Base-by-base conservation (phyloP, 2,888 invertebrate genomes). In the Sphecodes monilicornis region DNA sequence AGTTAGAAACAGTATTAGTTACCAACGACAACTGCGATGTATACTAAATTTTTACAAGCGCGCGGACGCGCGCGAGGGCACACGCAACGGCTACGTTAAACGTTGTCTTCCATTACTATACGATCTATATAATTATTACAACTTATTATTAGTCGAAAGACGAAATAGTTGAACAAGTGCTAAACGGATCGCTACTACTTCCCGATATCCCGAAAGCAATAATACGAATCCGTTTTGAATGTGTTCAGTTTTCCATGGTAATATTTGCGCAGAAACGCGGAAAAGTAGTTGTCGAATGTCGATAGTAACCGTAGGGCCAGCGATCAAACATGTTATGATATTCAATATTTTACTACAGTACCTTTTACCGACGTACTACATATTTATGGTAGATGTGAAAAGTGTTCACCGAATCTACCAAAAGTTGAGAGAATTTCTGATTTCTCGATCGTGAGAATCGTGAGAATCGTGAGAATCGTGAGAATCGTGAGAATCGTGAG, bases 31-130 rank as follows among this genome's bases (percentile, higher is more conserved):
- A 57, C 46, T 60, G 26, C 43, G 57, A 41, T 39, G 36, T 64
- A 32, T 68, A 68, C n/a, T 29, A 22, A 54, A 54, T 54, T 54
- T 11, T 54, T 54, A 11, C 22, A 50, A 46, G 18, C 43, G 4
- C 16, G 43, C 43, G 43, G 16, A 46, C 41, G 36, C 68, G 69
- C 22, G 32, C 39, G 8, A 5, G n/a, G 54, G 5, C 46, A 29
- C 29, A 32, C 32, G 3, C 18, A 32, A 8, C 43, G 13, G 39
- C 39, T 64, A n/a, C 39, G 18, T 77, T 70, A 77, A 83, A 77
- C 82, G 46, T 77, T 77, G 84, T 84, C 84, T 84, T 84, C 76
- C 84, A 84, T 72, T 60, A 13, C 36, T 84, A 66, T 41, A 32
- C 18, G 3, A 76, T 26, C 50, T 74, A 64, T 71, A 70, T 71